phyloP scores from a whole-genome alignment of 2,888 invertebrate species.

The Sesia bembeciformis region DNA sequence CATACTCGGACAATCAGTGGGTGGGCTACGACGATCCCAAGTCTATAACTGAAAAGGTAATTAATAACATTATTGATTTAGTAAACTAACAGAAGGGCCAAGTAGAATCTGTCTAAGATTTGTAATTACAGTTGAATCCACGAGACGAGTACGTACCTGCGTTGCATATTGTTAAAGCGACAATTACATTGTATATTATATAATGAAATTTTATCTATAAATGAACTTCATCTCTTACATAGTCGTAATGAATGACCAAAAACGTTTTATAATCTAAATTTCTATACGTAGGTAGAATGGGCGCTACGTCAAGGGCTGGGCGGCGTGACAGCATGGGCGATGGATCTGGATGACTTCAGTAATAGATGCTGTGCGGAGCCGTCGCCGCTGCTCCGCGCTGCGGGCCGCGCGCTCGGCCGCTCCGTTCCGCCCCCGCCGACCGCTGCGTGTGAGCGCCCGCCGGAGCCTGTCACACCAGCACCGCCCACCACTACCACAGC shows the following conservation, averaged over 20 bases:
- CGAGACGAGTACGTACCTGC: too few relatives aligned
- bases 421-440: constrained; percentile 66
- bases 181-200: too few relatives aligned
- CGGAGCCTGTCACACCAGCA: constrained; percentile 81
- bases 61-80: neutral
- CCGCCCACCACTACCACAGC: constrained; percentile 83
- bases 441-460: constrained; percentile 78
- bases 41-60: constrained; percentile 83
- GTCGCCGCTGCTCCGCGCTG: constrained; percentile 83
- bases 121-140: too few relatives aligned
- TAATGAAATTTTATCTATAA: too few relatives aligned
- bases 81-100: too few relatives aligned
- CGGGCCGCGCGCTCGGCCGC: constrained; percentile 84
- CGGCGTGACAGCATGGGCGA: constrained; percentile 90
- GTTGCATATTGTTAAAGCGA: too few relatives aligned
- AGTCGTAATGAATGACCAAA: too few relatives aligned
- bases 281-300: constrained; percentile 76
- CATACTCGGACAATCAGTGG: constrained; percentile 88
- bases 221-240: too few relatives aligned
- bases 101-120: too few relatives aligned
- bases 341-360: constrained; percentile 90
- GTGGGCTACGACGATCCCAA: constrained; percentile 90
- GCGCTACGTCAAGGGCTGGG: constrained; percentile 82
- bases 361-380: constrained; percentile 88
- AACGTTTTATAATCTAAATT: neutral